These are phyloP conservation scores for Ophthalmolycus amberensis DNA, from an alignment of 2,113 vertebrate genomes.

Conservation along the genomic window DNA sequence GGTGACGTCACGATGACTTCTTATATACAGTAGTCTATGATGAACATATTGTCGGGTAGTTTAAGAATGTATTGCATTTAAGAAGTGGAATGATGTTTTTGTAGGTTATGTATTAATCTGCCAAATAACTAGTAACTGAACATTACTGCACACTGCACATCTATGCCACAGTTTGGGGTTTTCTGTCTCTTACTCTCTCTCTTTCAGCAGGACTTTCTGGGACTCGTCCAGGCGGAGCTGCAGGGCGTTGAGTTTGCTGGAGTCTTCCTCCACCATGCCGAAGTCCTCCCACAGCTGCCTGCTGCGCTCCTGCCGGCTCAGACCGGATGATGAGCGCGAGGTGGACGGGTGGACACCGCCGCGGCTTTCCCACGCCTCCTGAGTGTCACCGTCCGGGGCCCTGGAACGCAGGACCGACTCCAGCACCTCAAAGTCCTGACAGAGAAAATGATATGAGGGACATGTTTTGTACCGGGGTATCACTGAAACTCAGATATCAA, in stretches of 20 bases:
- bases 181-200: constrained; percentile 77
- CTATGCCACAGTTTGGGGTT: too few species aligned
- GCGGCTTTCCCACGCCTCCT: constrained; percentile 86
- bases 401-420: constrained; percentile 85
- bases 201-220: constrained; percentile 89
- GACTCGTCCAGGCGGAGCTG: constrained; percentile 96
- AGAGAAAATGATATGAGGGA: not conserved
- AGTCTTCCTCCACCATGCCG: constrained; percentile 86
- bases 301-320: constrained; percentile 89
- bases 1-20: not conserved
- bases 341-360: constrained; percentile 51
- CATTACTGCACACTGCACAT: not conserved
- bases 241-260: constrained; percentile 90
- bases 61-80: not conserved
- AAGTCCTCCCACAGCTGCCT: constrained; percentile 91
- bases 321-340: constrained; percentile 80
- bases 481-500: not conserved
- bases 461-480: not conserved
- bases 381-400: constrained; percentile 69
- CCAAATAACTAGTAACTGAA: not conserved
- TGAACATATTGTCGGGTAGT: not conserved
- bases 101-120: not conserved
- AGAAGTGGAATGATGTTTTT: not conserved
- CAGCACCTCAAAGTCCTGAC: constrained; percentile 90
- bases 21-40: not conserved